Percentiles rank a stretch among this genome's conserved stretches.
Conservation (phyloP, 2,888 invertebrate genomes). For the Tetropium fuscum region DNA sequence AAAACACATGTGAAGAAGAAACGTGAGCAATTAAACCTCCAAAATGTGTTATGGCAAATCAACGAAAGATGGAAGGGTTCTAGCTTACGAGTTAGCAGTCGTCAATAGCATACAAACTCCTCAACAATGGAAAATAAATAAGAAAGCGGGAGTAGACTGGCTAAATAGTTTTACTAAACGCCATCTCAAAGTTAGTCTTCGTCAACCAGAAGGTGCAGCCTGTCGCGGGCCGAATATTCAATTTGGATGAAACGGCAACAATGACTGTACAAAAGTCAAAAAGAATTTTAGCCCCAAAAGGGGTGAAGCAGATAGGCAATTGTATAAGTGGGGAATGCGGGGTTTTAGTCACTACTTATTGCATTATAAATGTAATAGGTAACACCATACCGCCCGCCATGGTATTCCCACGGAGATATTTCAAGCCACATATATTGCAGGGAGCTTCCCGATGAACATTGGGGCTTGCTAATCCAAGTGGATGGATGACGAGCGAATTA, state of each 20-base stretch:
- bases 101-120: too few relatives aligned
- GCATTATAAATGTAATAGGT: neutral
- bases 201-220: too few relatives aligned
- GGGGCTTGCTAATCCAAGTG: conserved; percentile 35
- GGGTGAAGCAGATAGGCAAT: neutral
- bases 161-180: too few relatives aligned
- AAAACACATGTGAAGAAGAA: too few relatives aligned
- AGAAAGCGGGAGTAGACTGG: too few relatives aligned
- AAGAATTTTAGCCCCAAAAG: conserved; percentile 1
- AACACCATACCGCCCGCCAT: neutral
- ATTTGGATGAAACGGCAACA: conserved; percentile 15
- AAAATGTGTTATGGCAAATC: too few relatives aligned
- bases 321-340: neutral
- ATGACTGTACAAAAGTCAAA: conserved; percentile 12
- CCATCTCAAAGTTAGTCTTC: too few relatives aligned
- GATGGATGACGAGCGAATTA: conserved; percentile 27
- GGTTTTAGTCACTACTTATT: neutral
- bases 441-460: conserved; percentile 40
- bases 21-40: too few relatives aligned
- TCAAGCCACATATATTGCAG: neutral
- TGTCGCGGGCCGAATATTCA: too few relatives aligned
- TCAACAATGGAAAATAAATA: too few relatives aligned
- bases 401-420: neutral
- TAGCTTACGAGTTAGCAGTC: too few relatives aligned
- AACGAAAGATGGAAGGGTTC: too few relatives aligned